Conservation (phyloP, 2,113 vertebrate species). For the Thermophis baileyi region DNA sequence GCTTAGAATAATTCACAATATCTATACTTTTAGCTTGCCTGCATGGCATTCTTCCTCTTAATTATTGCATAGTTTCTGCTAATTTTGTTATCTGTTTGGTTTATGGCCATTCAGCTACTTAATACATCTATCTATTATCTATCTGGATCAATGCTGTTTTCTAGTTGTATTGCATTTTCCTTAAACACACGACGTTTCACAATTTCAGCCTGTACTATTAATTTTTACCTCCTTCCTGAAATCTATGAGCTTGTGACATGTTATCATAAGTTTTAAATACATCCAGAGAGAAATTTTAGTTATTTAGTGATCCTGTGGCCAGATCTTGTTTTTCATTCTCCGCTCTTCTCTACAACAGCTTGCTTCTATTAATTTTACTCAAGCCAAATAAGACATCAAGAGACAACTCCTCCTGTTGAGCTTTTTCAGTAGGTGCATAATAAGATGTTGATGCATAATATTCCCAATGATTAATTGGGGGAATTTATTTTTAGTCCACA, state of each 20-base stretch:
- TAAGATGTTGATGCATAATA: not conserved
- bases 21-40: not conserved
- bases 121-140: not conserved
- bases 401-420: not conserved
- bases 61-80: not conserved
- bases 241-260: not conserved
- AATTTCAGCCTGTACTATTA: not conserved
- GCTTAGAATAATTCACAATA: not conserved
- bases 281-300: not conserved
- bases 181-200: not conserved
- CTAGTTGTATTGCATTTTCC: not conserved
- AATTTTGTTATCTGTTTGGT: not conserved
- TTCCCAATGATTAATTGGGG: not conserved
- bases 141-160: not conserved
- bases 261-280: not conserved
- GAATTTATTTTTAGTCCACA: not conserved
- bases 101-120: not conserved
- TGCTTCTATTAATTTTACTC: not conserved
- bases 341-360: not conserved
- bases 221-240: not conserved
- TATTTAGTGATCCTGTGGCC: not conserved
- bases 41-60: not conserved
- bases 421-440: not conserved
- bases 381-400: not conserved
- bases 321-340: not conserved